Evolutionary conservation across 2,797 vertebrate species (phyloP).

Genomic region (Protonibea diacanthus): DNA sequence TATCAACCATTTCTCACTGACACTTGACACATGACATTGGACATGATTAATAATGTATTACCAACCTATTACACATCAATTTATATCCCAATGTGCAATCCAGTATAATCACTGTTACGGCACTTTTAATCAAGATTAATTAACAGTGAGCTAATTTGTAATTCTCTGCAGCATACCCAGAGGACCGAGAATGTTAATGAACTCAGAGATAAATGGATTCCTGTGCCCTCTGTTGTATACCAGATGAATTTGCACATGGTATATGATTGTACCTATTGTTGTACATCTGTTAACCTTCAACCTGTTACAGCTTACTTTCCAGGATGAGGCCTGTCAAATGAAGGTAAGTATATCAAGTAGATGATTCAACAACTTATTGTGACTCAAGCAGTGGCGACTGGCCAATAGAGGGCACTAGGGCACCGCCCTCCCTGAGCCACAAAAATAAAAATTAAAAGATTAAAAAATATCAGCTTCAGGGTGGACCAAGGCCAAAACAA

Average conservation of each 20-base stretch:
- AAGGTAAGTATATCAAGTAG: neutral
- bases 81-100: slow-evolving; percentile 42
- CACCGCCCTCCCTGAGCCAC: too few relatives aligned
- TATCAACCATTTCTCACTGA: slow-evolving; percentile 16
- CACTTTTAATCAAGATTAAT: slow-evolving; percentile 70
- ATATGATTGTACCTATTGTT: slow-evolving; percentile 39
- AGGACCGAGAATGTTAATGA: slow-evolving; percentile 60
- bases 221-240: slow-evolving; percentile 32
- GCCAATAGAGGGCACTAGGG: too few relatives aligned
- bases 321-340: neutral
- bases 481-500: too few relatives aligned
- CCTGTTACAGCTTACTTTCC: slow-evolving; percentile 1
- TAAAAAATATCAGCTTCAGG: too few relatives aligned
- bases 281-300: slow-evolving; percentile 49
- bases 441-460: too few relatives aligned
- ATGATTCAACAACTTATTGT: neutral
- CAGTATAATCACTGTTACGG: slow-evolving; percentile 47
- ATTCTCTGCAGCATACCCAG: slow-evolving; percentile 46
- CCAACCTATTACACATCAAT: slow-evolving; percentile 53
- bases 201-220: slow-evolving; percentile 28
- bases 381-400: neutral
- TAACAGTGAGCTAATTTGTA: slow-evolving; percentile 58
- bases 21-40: slow-evolving; percentile 38
- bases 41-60: slow-evolving; percentile 61
- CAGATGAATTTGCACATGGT: slow-evolving; percentile 19